These are phyloP conservation scores for Drosophila mimica DNA, from an alignment of 2,888 invertebrate species.

Conservation along the genomic window DNA sequence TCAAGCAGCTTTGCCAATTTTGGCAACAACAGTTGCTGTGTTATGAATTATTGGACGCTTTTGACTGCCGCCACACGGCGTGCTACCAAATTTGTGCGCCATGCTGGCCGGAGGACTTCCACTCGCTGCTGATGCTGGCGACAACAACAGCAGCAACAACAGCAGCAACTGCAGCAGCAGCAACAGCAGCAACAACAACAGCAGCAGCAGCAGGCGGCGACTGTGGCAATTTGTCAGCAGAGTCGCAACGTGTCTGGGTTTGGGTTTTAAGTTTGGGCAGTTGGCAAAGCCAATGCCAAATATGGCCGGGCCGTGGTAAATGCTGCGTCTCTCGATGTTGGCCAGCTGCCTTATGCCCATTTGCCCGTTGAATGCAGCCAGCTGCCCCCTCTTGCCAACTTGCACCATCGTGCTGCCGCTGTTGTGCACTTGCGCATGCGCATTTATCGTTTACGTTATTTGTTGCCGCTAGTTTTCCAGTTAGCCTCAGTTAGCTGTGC, in stretches of 20 bases:
- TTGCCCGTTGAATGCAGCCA: conserved; percentile 16
- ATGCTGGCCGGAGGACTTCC: conserved; percentile 70
- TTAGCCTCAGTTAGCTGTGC: conserved; percentile 78
- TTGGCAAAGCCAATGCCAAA: conserved; percentile 79
- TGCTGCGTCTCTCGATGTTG: conserved; percentile 41
- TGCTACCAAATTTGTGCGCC: conserved; percentile 80
- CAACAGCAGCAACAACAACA: conserved; percentile 52
- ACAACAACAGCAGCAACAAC: conserved; percentile 56
- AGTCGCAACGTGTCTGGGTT: conserved; percentile 70
- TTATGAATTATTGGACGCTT: conserved; percentile 80
- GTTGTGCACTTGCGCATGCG: conserved; percentile 77
- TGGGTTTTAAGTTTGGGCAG: conserved; percentile 65
- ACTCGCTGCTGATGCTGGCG: conserved; percentile 64
- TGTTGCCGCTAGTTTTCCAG: conserved; percentile 80
- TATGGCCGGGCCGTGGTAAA: conserved; percentile 69
- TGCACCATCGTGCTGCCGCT: conserved; percentile 11
- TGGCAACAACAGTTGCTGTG: conserved; percentile 68
- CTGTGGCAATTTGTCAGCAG: conserved; percentile 70
- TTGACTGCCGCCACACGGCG: conserved; percentile 77
- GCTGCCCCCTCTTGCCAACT: conserved; percentile 11
- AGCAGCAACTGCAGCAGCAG: conserved; percentile 30
- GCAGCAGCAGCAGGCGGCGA: conserved; percentile 49
- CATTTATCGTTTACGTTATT: conserved; percentile 81
- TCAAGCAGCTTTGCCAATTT: conserved; percentile 64
- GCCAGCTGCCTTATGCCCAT: conserved; percentile 41